Base-by-base conservation (phyloP, 1,140 invertebrate species). In the Leptoteleia sp. region DNA sequence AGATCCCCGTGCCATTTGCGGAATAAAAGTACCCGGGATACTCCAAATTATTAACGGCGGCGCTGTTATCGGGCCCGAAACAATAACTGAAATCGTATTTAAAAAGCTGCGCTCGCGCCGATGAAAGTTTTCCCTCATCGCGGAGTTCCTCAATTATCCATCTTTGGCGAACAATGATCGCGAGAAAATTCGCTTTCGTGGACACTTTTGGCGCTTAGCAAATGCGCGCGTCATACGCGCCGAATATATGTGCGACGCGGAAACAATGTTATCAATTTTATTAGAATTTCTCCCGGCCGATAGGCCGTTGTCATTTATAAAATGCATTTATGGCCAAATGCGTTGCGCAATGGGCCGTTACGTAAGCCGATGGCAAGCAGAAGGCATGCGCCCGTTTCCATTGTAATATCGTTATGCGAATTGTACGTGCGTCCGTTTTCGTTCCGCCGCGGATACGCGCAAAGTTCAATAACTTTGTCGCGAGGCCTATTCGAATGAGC, bases 231-330 rank as follows among this genome's bases (percentile, higher is more conserved):
- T 68, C 19, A 35, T 61, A 47, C 17, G 31, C 42, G 13, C 29
- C 27, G 17, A 61, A 17, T 15, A 8, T 45, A 43, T 19, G 37
- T 11, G 64, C 35, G 22, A 9, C 62, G 2, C 4, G 1, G 22
- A 6, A 64, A 73, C 70, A 73, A 73, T 73, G 70, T 73, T 73
- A 73, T 73, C 70, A 64, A 73, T 72, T 62, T 62, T 72, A 62
- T 62, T 62, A 0, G 48, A 72, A 62, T 72, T 72, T 72, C 68
- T 62, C 67, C 47, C 48, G 12, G 12, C 57, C 37, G 38, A 54
- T 15, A 42, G 35, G 27, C 45, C 45, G 57, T 62, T 54, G 68
- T 72, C 55, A 52, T 62, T 72, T 72, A 43, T 62, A 72, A 72
- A 62, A 72, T 62, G 57, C 68, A 62, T 62, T 72, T 72, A 62